phyloP scores from a whole-genome alignment of 2,888 invertebrate species.

The Parasteatoda lunata region DNA sequence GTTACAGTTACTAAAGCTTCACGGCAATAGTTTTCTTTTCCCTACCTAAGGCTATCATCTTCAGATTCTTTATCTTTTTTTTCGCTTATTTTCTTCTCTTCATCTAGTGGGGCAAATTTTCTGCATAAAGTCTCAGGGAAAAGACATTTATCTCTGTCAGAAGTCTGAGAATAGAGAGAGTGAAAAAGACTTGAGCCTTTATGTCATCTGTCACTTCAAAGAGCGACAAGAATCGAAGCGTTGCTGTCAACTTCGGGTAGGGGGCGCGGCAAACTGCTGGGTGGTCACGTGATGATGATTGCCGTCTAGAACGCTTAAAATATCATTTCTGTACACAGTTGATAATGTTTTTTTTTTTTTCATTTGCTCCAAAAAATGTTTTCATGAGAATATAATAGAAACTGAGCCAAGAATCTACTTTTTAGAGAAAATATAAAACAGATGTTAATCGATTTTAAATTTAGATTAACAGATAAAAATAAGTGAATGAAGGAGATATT shows the following conservation, averaged over 20 bases:
- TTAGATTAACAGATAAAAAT: no score
- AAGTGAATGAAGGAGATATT: no score
- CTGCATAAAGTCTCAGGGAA: slow-evolving; percentile 42
- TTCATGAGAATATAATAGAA: no score
- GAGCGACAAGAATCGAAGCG: slow-evolving; percentile 22
- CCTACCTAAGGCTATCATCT: neutral
- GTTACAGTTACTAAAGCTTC: slow-evolving; percentile 2
- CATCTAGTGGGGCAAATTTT: slow-evolving; percentile 8
- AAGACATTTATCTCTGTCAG: slow-evolving; percentile 45
- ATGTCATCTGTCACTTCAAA: slow-evolving; percentile 49
- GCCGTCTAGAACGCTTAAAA: neutral
- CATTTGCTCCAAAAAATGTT: neutral
- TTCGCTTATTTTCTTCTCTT: neutral
- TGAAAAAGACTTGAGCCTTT: slow-evolving; percentile 10
- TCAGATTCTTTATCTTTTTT: neutral
- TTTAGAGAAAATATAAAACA: no score
- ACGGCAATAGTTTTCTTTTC: slow-evolving; percentile 3
- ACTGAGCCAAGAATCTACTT: no score
- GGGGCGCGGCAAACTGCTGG: slow-evolving; percentile 7
- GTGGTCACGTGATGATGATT: slow-evolving; percentile 51
- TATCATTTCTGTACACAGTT: neutral
- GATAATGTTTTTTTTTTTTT: neutral
- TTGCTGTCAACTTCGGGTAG: slow-evolving; percentile 35
- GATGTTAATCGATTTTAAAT: no score
- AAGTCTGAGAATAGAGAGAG: neutral